Base-by-base conservation (phyloP, 2,888 invertebrate species). In the Toxonevra muliebris region DNA sequence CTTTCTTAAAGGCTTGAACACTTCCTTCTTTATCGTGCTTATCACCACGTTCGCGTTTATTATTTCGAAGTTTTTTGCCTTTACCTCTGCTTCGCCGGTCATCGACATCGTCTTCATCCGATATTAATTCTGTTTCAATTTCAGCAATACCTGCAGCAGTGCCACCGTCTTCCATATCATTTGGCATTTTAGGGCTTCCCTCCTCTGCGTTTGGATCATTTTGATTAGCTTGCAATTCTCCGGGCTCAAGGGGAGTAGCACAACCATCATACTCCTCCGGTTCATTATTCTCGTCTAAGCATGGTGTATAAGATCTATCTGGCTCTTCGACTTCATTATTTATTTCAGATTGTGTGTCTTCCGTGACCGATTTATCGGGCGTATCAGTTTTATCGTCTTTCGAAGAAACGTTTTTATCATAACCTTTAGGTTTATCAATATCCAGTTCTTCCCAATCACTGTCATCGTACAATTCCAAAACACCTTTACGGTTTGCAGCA, bases 91-190 rank as follows among this genome's bases (percentile, higher is more conserved):
- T 67, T 4, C 65, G 69, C 17, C 76, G 53, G 54, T 76, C 75
- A 43, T 74, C 75, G 69, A 74, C 89, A 71, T 89, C 87, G 55
- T 89, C 89, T 71, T 92, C 92, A 72, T 92, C 92, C 0, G 92
- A 92, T 74, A 92, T 92, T 82, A 92, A 86, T 84, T 93, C 92
- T 0, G 92, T 92, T 76, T 90, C 92, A 72, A 92, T 87, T 2
- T 89, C 91, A 74, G 87, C 88, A 65, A 88, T 82, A 30, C 73
- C 76, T 15, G 65, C 72, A 11, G 64, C 30, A 53, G 68, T 72
- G 52, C 70, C 74, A 11, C 42, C 53, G 45, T 50, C n/a, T 8
- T 66, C 0, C 43, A 61, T 17, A 2, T 61, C 62, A 9, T 40
- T 45, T 17, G 42, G 42, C 13, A 17, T 15, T 40, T 58, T 17